Base-by-base conservation (phyloP, 2,113 vertebrate genomes). In the Ameiurus melas region DNA sequence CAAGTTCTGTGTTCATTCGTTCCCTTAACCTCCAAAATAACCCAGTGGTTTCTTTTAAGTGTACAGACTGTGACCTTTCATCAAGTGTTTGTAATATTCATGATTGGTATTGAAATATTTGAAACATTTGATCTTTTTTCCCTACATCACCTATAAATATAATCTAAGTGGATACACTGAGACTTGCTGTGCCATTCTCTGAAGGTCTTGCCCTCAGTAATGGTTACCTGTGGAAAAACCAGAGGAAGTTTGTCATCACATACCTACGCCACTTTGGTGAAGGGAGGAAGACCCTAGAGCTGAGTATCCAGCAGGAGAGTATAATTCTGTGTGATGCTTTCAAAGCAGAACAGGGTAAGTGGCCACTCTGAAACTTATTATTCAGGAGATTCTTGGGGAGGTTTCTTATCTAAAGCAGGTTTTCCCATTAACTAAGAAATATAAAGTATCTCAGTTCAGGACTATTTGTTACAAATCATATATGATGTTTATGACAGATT, bases 211-310 rank as follows among this genome's bases (percentile, higher is more conserved):
- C 83, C 66, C 2, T 85, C 58, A 96, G 96, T 89, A 96, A 25
- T 0, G 96, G 96, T 22, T 94, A 94, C 70, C 2, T 90, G 51
- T 97, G 97, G 97, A 97, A 93, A 90, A 94, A 92, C 43, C 96
- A 97, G 88, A 95, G 96, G 87, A 96, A 94, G 88, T 96, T 97
- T 92, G 85, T 94, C 62, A 91, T 91, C 89, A 90, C 22, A 7
- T 25, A 94, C 0, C 92, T 98, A 12, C 96, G 94, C 20, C 94
- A 96, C 91, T 97, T 98, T 19, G 97, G 96, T 81, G 84, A 95
- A 83, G 96, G 95, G 0, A 95, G 95, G 85, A 95, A 87, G 58
- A 79, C 90, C 0, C 64, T 96, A 86, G 96, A 97, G 92, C 93
- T 93, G 17, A 90, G 93, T 30, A 97, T 96, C 62, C 93, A 95